Evolutionary conservation across 2,888 invertebrate species (phyloP), one percentile per base, ranked within the genome.

Genomic region (Lampropteryx suffumata): DNA sequence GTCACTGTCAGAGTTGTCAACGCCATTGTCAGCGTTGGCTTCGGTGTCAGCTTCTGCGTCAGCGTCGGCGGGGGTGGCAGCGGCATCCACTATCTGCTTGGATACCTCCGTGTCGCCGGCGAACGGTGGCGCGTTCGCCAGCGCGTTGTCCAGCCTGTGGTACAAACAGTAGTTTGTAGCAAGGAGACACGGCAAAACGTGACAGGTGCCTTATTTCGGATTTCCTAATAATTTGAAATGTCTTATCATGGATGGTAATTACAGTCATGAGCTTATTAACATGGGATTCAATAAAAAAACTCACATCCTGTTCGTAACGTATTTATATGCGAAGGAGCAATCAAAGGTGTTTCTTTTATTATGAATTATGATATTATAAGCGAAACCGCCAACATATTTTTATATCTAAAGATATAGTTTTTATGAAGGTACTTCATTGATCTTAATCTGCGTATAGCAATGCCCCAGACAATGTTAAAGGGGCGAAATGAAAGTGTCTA

Each of bases 1-100:
- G 64, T 93, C 93, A 61, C 92, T 92, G 67, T 91, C 85, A 2
- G 87, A 86, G 62, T 81, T 73, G 57, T 88, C 87, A 13, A 88
- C 81, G 50, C 78, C 89, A 57, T 87, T 87, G 71, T 79, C 81
- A 34, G 56, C 66, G 69, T 40, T 48, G 36, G 57, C 60, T 67
- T 73, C 65, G 1, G 61, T 51, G 37, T 65, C 70, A 58, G 63
- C 62, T 17, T 68, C 71, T 27, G 59, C 69, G 45, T 64, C 79
- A 39, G 59, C 59, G 37, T 49, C 65, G n/a, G 71, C 70, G 50
- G 66, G 69, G 11, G 70, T 69, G 29, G 69, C 73, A 43, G 71
- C 74, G 37, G 73, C 74, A 61, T 78, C 79, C 60, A 79, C 71
- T 53, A 71, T 76, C 55, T 75, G 73, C 68, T 81, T 80, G 72